Percentiles rank a stretch among this genome's conserved stretches.
phyloP scores from a whole-genome alignment of 2,888 invertebrate species.

The Drosophila merina region DNA sequence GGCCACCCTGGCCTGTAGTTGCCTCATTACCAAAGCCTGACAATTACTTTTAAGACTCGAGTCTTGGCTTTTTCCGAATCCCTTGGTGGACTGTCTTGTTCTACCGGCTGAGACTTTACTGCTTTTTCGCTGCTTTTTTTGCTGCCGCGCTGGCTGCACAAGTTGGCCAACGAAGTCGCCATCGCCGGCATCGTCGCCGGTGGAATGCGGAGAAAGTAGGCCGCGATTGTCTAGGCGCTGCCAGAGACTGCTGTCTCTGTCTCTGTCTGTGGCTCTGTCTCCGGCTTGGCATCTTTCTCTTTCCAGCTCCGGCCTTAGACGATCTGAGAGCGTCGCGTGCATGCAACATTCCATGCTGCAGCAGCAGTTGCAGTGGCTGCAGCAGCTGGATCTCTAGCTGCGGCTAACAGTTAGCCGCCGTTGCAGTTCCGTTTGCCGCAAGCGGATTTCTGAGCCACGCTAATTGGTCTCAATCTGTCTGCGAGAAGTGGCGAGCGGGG shows the following conservation, averaged over 20 bases:
- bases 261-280: slow-evolving; percentile 33
- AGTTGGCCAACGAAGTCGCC: slow-evolving; percentile 53
- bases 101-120: slow-evolving; percentile 53
- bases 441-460: slow-evolving; percentile 81
- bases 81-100: slow-evolving; percentile 8
- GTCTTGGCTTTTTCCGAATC: not conserved
- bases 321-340: slow-evolving; percentile 68
- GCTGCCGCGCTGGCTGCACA: slow-evolving; percentile 60
- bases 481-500: slow-evolving; percentile 14
- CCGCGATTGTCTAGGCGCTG: slow-evolving; percentile 70
- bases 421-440: slow-evolving; percentile 82
- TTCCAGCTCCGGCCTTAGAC: slow-evolving; percentile 20
- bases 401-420: slow-evolving; percentile 69
- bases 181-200: slow-evolving; percentile 61
- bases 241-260: slow-evolving; percentile 39
- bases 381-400: slow-evolving; percentile 11
- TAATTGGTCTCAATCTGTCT: slow-evolving; percentile 79
- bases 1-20: no score
- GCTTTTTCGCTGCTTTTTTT: slow-evolving; percentile 27
- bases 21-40: not conserved
- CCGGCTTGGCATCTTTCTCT: slow-evolving; percentile 13
- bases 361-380: slow-evolving; percentile 3
- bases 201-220: slow-evolving; percentile 84
- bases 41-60: not conserved
- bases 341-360: slow-evolving; percentile 54